Evolutionary conservation across 2,113 vertebrate genomes (phyloP).

Genomic region (Vulpes ferrilata): DNA sequence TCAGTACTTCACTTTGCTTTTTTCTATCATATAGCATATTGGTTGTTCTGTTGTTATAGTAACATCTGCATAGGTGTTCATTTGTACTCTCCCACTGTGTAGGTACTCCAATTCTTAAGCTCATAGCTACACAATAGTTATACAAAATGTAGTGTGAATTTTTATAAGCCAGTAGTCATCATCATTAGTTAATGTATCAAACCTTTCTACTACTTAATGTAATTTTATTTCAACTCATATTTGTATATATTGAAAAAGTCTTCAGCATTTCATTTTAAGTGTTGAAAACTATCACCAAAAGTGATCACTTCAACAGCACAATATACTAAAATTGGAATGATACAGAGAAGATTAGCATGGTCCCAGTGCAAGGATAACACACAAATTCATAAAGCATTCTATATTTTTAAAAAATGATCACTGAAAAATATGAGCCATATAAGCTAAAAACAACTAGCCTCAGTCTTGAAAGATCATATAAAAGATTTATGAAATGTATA

Average conservation of each 20-base stretch:
- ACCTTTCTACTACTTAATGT: conserved; percentile 78
- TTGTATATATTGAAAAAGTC: conserved; percentile 81
- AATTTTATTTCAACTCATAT: conserved; percentile 84
- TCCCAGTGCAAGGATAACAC: not conserved
- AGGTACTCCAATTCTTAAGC: conserved; percentile 83
- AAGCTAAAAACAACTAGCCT: conserved; percentile 79
- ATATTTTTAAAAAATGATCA: conserved; percentile 70
- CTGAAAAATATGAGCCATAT: conserved; percentile 71
- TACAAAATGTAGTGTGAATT: conserved; percentile 85
- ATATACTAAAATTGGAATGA: not conserved
- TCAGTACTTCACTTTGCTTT: conserved; percentile 84
- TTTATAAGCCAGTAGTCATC: conserved; percentile 85
- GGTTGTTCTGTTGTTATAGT: conserved; percentile 85
- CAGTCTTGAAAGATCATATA: conserved; percentile 65
- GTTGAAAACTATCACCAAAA: not conserved
- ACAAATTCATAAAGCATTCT: not conserved
- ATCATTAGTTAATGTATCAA: conserved; percentile 84
- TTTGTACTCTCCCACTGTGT: conserved; percentile 85
- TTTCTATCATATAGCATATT: conserved; percentile 82
- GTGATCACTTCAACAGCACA: not conserved
- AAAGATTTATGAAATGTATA: conserved; percentile 73
- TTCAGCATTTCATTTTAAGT: conserved; percentile 79
- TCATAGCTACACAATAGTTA: conserved; percentile 84
- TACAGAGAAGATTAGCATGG: not conserved
- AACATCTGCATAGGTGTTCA: conserved; percentile 84